phyloP scores from a whole-genome alignment of 2,888 invertebrate species.

The Clivina fossor region DNA sequence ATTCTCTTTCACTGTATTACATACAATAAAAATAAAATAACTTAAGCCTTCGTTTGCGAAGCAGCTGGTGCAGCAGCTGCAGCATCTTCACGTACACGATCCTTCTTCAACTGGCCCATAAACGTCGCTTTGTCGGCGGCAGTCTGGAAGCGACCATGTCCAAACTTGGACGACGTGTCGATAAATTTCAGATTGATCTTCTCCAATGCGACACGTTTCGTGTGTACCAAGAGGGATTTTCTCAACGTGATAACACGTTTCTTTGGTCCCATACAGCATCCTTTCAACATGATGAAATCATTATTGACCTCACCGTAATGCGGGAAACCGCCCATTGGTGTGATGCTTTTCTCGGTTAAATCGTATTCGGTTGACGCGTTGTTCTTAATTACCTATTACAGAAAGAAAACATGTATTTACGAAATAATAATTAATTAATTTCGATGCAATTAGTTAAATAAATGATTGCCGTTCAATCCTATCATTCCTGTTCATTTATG shows the following conservation, averaged over 20 bases:
- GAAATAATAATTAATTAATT: slow-evolving; percentile 19
- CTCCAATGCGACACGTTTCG: slow-evolving; percentile 93
- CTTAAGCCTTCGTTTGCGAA: no score
- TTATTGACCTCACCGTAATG: slow-evolving; percentile 99
- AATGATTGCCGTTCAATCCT: slow-evolving; percentile 15
- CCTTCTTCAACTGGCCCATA: slow-evolving; percentile 96
- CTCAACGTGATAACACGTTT: slow-evolving; percentile 95
- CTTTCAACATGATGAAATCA: slow-evolving; percentile 98
- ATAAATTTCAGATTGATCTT: slow-evolving; percentile 99
- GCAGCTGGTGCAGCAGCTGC: slow-evolving; percentile 65
- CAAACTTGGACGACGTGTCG: slow-evolving; percentile 98
- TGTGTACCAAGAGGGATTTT: slow-evolving; percentile 92
- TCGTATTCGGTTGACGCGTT: slow-evolving; percentile 98
- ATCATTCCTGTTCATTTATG: slow-evolving; percentile 7
- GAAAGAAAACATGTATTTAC: slow-evolving; percentile 36
- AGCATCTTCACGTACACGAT: slow-evolving; percentile 82
- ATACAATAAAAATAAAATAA: no score
- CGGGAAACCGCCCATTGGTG: slow-evolving; percentile 99
- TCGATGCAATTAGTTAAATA: slow-evolving; percentile 16
- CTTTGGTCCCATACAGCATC: slow-evolving; percentile 94
- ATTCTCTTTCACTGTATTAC: no score
- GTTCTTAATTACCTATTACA: slow-evolving; percentile 80
- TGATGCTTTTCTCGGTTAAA: slow-evolving; percentile 93
- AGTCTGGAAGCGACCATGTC: slow-evolving; percentile 99
- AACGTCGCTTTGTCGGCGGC: slow-evolving; percentile 94